These are phyloP conservation scores for Ammodytes marinus DNA, from an alignment of 2,113 vertebrate genomes.

Conservation along the genomic window DNA sequence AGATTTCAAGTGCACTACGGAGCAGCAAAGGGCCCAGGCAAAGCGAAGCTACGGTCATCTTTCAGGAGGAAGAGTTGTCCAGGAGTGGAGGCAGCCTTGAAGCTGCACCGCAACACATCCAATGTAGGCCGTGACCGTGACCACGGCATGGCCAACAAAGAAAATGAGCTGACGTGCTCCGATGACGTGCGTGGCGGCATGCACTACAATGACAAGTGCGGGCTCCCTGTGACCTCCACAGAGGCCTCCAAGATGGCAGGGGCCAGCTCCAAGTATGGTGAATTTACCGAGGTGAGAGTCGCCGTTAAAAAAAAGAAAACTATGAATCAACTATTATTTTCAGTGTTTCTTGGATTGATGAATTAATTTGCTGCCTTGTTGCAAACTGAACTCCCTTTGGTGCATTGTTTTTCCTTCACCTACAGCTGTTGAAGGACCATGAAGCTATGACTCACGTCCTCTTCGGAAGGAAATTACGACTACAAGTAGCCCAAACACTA, in stretches of 20 bases:
- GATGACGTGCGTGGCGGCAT: constrained; percentile 89
- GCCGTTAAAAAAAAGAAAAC: not conserved
- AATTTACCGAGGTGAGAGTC: constrained; percentile 92
- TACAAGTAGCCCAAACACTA: constrained; percentile 97
- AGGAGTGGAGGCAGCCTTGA: constrained; percentile 64
- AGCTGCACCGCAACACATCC: constrained; percentile 73
- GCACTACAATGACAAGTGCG: constrained; percentile 86
- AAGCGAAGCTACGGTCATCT: constrained; percentile 74
- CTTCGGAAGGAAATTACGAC: constrained; percentile 95
- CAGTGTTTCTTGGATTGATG: not conserved
- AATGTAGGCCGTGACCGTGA: constrained; percentile 84
- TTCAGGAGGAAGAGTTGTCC: constrained; percentile 77
- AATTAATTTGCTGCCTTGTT: not conserved
- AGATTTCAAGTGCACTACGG: constrained; percentile 82
- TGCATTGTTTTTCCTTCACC: constrained; percentile 23
- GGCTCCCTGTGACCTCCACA: constrained; percentile 87
- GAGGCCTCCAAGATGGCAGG: constrained; percentile 86
- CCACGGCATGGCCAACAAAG: constrained; percentile 96
- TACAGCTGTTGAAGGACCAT: constrained; percentile 96
- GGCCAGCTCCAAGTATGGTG: constrained; percentile 92
- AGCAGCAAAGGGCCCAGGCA: constrained; percentile 67
- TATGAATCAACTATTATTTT: accelerated
- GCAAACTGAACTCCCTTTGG: constrained; percentile 4
- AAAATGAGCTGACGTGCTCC: constrained; percentile 96
- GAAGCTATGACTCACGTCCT: constrained; percentile 95